Base-by-base conservation (phyloP, 2,113 vertebrate genomes). In the Castor canadensis region DNA sequence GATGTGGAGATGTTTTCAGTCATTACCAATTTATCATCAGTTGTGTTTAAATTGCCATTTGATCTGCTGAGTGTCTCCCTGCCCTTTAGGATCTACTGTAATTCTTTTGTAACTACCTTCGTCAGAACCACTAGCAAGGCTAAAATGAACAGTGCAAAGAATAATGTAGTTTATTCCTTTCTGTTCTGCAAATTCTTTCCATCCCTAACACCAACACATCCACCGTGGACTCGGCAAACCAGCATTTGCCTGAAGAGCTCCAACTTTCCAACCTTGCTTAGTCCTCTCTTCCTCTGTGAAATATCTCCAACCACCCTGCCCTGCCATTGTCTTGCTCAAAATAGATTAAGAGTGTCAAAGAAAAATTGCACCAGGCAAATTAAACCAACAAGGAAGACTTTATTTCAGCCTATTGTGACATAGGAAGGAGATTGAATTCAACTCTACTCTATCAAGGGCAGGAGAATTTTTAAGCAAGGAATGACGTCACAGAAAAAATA, bases 91-190 rank as follows among this genome's bases (percentile, higher is more conserved):
- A n/a, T n/a, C n/a, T n/a, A 84, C 54, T 26, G 81, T 91, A 43
- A 84, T 58, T 26, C 35, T 71, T 90, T 85, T 92, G 64, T 71
- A 95, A 93, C 85, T 43, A 87, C 22, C 73, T n/a, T 86, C 60
- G 54, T 92, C 28, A 77, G 75, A 90, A 52, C 49, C 40, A 76
- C 26, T 35, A 45, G 35, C 47, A 87, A 89, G 17, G 28, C 76
- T 80, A 73, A 79, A 88, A 28, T 69, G 40, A 54, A 17, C 77
- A 30, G 35, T 49, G 52, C 9, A 52, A 52, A 15, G 15, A 4
- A 71, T 72, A 93, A 17, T 81, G 85, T 77, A 45, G 16, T 9
- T 16, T 82, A 35, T n/a, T 3, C 60, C 69, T 93, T 64, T 24
- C 58, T 77, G 58, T 30, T 40, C 85, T 76, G 35, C 6, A 75